Base-by-base conservation (phyloP, 2,888 invertebrate species). In the Macrosoma leucophasiata region DNA sequence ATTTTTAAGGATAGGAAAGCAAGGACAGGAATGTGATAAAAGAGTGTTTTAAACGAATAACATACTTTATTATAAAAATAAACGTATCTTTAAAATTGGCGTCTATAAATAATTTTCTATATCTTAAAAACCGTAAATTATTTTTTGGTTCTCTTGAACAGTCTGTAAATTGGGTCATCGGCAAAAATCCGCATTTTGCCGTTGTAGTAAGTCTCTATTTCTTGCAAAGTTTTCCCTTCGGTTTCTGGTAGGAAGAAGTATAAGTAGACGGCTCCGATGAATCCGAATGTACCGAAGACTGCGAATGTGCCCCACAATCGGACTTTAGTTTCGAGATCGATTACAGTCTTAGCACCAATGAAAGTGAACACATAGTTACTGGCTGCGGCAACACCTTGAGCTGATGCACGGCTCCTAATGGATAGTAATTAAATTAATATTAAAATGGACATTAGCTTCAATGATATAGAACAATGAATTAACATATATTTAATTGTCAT, bases 161-260 rank as follows among this genome's bases (percentile, higher is more conserved):
- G 52, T 24, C 79, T 79, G 8, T 76, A 70, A 9, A 84, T 36
- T 18, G 77, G 75, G 40, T 84, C 84, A 28, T 82, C 62, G 4
- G 84, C 82, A 25, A 84, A 84, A 20, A 58, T 72, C 46, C 57
- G 67, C 2, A 66, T 43, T 41, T 72, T 54, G 4, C 77, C 78
- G 13, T 57, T 62, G 42, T 81, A 86, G 39, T 68, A 75, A 0
- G 63, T 58, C 52, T 87, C 86, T 8, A 87, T 86, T 46, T 86
- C 84, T 55, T 81, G 75, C 7, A 87, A 63, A 0, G 73, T 62
- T 33, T 74, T 81, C 0, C 85, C 85, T 67, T 88, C 87, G 0
- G 88, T 87, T 58, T 88, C 87, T 17, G 86, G 86, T 39, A 87
- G 52, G 37, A 73, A 75, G 52, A 85, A 81, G 55, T 85, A 87